Evolutionary conservation across 2,113 vertebrate species (phyloP), one percentile per base, ranked within the genome.

Genomic region (Dipodomys spectabilis): DNA sequence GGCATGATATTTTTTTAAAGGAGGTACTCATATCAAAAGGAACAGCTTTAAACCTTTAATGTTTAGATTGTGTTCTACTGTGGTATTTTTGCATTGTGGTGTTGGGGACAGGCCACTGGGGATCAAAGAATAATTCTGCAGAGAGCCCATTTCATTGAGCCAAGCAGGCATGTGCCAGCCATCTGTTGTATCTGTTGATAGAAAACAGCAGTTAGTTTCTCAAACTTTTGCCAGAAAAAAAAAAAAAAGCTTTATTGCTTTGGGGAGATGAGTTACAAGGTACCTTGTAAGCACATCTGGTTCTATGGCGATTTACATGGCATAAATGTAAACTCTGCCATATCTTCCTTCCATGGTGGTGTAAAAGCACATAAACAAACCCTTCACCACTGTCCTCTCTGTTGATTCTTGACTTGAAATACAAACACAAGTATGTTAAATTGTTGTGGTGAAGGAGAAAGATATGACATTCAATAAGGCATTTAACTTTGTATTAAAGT

Each of bases 131-230:
- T 96, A 96, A 94, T 93, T 96, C 96, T 98, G 96, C 95, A 95
- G 98, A 97, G 96, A 98, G 97, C 98, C 98, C 95, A 92, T 98
- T 98, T 98, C 98, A 97, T 98, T 98, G 98, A 98, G 97, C 94
- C 95, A 95, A 97, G 96, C 98, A 98, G 97, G 98, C 98, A 99
- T 99, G 98, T 99, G 99, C 98, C 98, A 98, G 97, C 98, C 99
- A 99, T 99, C 98, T 99, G 99, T 98, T 98, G 96, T 97, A 98
- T 98, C 98, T 97, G 97, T 97, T 98, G 98, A 98, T 98, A 98
- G 98, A 98, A 98, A 98, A 98, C 98, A 98, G 98, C 98, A 98
- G 98, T 98, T 98, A 96, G 97, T 97, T 98, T 98, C 98, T 98
- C 98, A 93, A 95, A 98, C 97, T 98, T 98, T 96, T 98, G 98